phyloP scores from a whole-genome alignment of 2,888 invertebrate genomes.

The Azorinus chamasolen region DNA sequence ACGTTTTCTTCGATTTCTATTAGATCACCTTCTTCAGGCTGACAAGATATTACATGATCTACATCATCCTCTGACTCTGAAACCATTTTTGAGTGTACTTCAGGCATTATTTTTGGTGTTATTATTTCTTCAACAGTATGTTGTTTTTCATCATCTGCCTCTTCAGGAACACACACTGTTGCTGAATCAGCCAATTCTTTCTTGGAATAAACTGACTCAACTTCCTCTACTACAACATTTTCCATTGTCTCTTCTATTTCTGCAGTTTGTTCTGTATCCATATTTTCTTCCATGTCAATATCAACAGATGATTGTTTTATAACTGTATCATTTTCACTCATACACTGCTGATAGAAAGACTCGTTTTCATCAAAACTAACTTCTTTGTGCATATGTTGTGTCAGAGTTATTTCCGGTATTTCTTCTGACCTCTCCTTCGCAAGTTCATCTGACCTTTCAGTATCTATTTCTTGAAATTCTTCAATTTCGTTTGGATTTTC shows the following conservation, averaged over 20 bases:
- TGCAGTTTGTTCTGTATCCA: slow-evolving; percentile 17
- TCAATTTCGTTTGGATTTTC: background rate
- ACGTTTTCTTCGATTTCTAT: slow-evolving; percentile 9
- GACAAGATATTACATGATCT: no score
- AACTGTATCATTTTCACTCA: background rate
- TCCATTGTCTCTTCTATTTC: slow-evolving; percentile 11
- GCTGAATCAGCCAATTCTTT: slow-evolving; percentile 2
- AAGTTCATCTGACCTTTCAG: slow-evolving; percentile 44
- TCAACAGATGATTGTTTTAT: slow-evolving; percentile 20
- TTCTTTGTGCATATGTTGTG: slow-evolving; percentile 88
- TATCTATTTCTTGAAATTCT: slow-evolving; percentile 10
- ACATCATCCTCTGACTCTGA: no score
- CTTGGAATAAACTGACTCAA: background rate
- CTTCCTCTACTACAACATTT: slow-evolving; percentile 1
- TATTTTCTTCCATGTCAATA: slow-evolving; percentile 24
- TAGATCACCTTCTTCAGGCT: slow-evolving; percentile 14
- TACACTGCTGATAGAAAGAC: background rate
- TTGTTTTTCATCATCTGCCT: slow-evolving; percentile 57
- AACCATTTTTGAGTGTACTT: no score
- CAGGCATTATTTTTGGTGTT: slow-evolving; percentile 88
- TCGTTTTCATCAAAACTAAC: slow-evolving; percentile 71
- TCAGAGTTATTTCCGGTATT: slow-evolving; percentile 90
- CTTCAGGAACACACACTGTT: slow-evolving; percentile 64
- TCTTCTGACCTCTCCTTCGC: slow-evolving; percentile 80
- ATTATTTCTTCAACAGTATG: slow-evolving; percentile 36